A percentile compares a stretch with the other conserved stretches of the same genome.
phyloP scores from a whole-genome alignment of 2,888 invertebrate species.

The Trimorus sp. region DNA sequence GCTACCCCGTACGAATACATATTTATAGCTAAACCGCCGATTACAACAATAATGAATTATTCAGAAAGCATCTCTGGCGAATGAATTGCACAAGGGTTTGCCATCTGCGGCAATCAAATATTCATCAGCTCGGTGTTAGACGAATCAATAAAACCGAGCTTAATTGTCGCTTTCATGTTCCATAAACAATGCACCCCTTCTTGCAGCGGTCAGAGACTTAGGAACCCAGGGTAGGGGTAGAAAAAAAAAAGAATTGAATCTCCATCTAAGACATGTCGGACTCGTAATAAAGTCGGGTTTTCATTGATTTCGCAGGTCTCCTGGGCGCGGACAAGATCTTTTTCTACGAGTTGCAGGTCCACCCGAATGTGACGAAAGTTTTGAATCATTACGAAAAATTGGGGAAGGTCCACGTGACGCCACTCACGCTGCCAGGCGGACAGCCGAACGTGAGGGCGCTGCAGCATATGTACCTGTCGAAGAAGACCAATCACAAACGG shows the following conservation, averaged over 20 bases:
- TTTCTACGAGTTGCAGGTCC: conserved; percentile 94
- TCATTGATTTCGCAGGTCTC: conserved; percentile 79
- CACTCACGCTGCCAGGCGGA: conserved; percentile 92
- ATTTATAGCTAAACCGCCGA: conserved; percentile 31
- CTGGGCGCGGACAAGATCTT: conserved; percentile 96
- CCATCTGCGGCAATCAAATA: conserved; percentile 55
- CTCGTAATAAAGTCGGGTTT: no score
- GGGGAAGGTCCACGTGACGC: conserved; percentile 89
- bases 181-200: conserved; percentile 45
- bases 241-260: no score
- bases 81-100: conserved; percentile 48
- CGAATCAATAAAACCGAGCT: conserved; percentile 56
- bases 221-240: no score
- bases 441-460: conserved; percentile 95
- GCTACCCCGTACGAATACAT: conserved; percentile 12
- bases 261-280: no score
- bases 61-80: conserved; percentile 37
- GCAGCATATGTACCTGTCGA: conserved; percentile 93
- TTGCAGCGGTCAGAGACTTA: no score
- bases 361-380: conserved; percentile 94
- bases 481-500: conserved; percentile 95
- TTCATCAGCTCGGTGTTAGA: conserved; percentile 51
- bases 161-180: conserved; percentile 43
- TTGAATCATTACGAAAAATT: conserved; percentile 85
- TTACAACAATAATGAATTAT: conserved; percentile 54